Conservation (phyloP, 2,888 invertebrate genomes). For the Chalcis sispes region DNA sequence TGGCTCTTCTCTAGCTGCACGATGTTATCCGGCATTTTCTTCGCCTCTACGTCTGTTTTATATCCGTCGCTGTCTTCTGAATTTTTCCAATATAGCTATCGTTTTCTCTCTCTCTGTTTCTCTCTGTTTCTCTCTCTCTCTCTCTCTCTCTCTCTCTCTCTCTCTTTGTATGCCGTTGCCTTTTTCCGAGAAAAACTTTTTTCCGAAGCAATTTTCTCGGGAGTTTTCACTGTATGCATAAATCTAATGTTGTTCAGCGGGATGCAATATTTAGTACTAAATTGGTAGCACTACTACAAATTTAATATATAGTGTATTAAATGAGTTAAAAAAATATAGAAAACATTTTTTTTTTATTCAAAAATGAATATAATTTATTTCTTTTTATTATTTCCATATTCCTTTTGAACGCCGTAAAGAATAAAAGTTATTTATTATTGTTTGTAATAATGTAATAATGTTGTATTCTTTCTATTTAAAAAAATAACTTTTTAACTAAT, state of each 20-base stretch:
- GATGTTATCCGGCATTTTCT: slow-evolving; percentile 57
- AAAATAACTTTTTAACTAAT: no score
- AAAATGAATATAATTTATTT: no score
- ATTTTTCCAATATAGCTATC: slow-evolving; percentile 56
- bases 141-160: slow-evolving; percentile 14
- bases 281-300: no score
- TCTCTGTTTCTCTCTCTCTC: neutral
- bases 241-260: slow-evolving; percentile 22
- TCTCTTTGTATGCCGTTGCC: slow-evolving; percentile 26
- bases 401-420: no score
- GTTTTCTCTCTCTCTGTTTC: slow-evolving; percentile 1
- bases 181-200: slow-evolving; percentile 21
- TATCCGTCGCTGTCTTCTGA: slow-evolving; percentile 56
- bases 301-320: no score
- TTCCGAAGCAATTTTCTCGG: slow-evolving; percentile 15
- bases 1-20: slow-evolving; percentile 35
- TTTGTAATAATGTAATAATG: no score
- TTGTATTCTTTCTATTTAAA: no score
- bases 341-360: no score
- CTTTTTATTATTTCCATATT: no score
- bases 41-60: slow-evolving; percentile 53
- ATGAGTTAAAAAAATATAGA: no score
- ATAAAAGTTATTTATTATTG: no score
- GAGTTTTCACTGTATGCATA: slow-evolving; percentile 29
- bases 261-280: slow-evolving; percentile 21